Base-by-base conservation (phyloP, 1,140 invertebrate genomes). In the Drosophila sechellia region DNA sequence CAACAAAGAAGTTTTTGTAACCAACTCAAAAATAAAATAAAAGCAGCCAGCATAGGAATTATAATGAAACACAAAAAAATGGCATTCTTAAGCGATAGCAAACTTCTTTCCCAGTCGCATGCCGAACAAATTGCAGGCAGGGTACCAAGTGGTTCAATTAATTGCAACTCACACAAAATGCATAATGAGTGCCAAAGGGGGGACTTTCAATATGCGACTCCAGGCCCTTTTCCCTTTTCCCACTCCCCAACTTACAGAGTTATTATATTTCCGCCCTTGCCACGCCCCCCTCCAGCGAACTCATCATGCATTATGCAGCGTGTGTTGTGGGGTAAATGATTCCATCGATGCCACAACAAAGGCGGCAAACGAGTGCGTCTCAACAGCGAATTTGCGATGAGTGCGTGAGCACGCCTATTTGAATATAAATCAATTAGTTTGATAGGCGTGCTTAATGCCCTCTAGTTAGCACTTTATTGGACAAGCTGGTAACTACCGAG, bases 111-210 rank as follows among this genome's bases (percentile, higher is more conserved):
- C 27, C 31, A 13, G 45, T 20, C 49, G 31, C 46, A 55, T 42
- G 61, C 49, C 43, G 39, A 54, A 60, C 42, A 68, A 77, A 70
- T 70, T 77, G 55, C 48, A 53, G 63, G 12, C 31, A 27, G 35
- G 17, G 20, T 31, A 31, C 40, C 43, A 72, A 87, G 84, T 87
- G 74, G 84, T 87, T 87, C 75, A 83, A 87, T 87, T 87, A 87
- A 87, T 87, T 87, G 74, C 74, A 87, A 61, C 75, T 65, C 83
- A 70, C 75, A 69, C 70, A 63, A 49, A 72, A 75, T 68, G 50
- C 70, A 71, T 81, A 86, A 78, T 58, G 83, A 83, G 56, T 15
- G 43, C 50, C 46, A 50, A 20, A 55, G 59, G 45, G 49, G 48
- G 11, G 17, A 49, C 20, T 59, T 50, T 31, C 70, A 48, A 63